phyloP scores from a whole-genome alignment of 2,113 vertebrate species.

The Xiphophorus maculatus region DNA sequence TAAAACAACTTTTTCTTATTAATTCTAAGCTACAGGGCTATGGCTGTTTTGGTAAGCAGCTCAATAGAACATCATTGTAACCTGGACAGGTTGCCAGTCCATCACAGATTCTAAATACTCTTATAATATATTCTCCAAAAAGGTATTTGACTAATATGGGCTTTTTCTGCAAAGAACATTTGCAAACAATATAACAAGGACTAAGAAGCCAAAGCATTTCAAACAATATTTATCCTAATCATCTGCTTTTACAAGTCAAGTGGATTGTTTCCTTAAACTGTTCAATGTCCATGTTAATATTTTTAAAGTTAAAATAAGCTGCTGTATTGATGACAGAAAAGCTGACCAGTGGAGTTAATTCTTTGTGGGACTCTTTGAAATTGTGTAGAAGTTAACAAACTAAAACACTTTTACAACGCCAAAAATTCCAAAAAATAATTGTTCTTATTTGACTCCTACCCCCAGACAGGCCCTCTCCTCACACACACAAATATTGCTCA shows the following conservation, averaged over 20 bases:
- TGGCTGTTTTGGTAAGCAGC: too few species aligned
- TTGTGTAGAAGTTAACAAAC: not conserved
- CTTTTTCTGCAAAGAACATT: not conserved
- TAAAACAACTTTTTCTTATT: too few species aligned
- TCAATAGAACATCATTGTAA: not conserved
- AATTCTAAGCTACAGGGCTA: too few species aligned
- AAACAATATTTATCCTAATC: not conserved
- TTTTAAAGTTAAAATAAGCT: too few species aligned
- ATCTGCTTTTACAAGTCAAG: not conserved
- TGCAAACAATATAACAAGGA: not conserved
- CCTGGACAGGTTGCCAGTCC: too few species aligned
- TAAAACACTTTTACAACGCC: not conserved
- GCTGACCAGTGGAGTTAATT: not conserved
- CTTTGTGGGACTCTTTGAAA: not conserved
- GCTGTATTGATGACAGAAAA: not conserved
- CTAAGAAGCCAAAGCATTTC: not conserved
- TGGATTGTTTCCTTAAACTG: not conserved
- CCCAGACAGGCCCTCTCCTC: slow-evolving; percentile 1
- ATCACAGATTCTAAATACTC: too few species aligned
- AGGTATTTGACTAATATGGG: too few species aligned
- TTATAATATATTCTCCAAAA: too few species aligned
- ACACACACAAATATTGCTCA: slow-evolving; percentile 22
- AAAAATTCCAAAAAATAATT: slow-evolving; percentile 51
- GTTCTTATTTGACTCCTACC: slow-evolving; percentile 23
- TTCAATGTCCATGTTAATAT: not conserved